phyloP scores from a whole-genome alignment of 2,113 vertebrate species.

The Carassius gibelio region DNA sequence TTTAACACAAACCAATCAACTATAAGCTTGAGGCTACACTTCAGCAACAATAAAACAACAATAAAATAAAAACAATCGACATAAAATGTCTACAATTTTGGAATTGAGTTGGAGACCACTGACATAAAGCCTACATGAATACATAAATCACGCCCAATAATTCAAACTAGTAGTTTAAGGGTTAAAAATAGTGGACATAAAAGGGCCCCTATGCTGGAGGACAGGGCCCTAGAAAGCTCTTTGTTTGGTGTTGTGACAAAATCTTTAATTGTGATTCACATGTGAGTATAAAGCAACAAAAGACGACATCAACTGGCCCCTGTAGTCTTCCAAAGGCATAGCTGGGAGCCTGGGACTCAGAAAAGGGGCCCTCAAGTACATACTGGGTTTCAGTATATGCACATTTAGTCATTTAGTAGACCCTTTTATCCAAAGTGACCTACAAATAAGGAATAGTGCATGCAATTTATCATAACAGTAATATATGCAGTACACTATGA shows the following conservation, averaged over 20 bases:
- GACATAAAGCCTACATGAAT: background rate
- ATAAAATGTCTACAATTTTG: too few relatives aligned
- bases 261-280: background rate
- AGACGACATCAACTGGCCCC: background rate
- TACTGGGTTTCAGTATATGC: background rate
- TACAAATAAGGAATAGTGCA: background rate
- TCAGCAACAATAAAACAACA: background rate
- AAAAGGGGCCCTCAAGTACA: background rate
- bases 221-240: background rate
- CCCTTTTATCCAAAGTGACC: background rate
- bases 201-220: background rate
- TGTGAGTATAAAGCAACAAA: background rate
- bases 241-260: background rate
- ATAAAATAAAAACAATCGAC: too few relatives aligned
- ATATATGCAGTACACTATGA: background rate
- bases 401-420: background rate
- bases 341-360: background rate
- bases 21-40: background rate
- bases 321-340: background rate
- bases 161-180: background rate
- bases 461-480: background rate
- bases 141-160: too few relatives aligned
- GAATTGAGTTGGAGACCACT: too few relatives aligned
- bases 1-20: background rate
- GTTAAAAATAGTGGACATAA: background rate